Base-by-base conservation (phyloP, 2,888 invertebrate species). In the Dryococelus australis region DNA sequence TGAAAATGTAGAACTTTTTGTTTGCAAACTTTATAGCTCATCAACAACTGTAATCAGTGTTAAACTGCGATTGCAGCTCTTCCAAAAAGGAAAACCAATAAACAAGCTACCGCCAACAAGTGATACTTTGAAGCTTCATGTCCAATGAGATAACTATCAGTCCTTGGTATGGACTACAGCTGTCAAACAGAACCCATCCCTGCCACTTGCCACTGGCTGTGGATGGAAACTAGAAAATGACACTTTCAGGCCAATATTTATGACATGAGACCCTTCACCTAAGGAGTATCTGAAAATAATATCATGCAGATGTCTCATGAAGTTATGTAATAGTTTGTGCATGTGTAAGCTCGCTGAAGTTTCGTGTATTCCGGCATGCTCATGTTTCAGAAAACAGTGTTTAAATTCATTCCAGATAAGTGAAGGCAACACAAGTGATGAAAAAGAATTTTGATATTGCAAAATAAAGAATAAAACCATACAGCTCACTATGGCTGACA, bases 181-280 rank as follows among this genome's bases (percentile, higher is more conserved):
- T 83, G 83, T 27, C 12, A 27, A 83, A 83, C 10, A 12, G 27
- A 83, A 83, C 24, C 83, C 83, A 35, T 83, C 35, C 0, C 28
- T 83, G 43, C 28, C 83, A 26, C 83, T 83, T 43, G 35, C 83
- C 43, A 83, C 83, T 10, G 83, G 6, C 24, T 27, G 16, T 27
- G 83, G 83, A 83, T 83, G 83, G 83, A 83, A 83, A 24, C 28
- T 26, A 83, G 27, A 83, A 83, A 4, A 83, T 83, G 83, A 83
- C 10, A 83, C 24, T 35, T 43, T 83, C 12, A 83, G 26, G 83
- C 27, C 83, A 27, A 83, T 27, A 28, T 83, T 83, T 28, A 27
- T 27, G 27, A 83, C 1, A 83, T 13, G 24, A 83, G 83, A 83
- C 10, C 83, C 83, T 83, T 83, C 16, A 27, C 27, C 83, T 83